Conservation (phyloP, 2,797 vertebrate species). For the Alosa sapidissima region DNA sequence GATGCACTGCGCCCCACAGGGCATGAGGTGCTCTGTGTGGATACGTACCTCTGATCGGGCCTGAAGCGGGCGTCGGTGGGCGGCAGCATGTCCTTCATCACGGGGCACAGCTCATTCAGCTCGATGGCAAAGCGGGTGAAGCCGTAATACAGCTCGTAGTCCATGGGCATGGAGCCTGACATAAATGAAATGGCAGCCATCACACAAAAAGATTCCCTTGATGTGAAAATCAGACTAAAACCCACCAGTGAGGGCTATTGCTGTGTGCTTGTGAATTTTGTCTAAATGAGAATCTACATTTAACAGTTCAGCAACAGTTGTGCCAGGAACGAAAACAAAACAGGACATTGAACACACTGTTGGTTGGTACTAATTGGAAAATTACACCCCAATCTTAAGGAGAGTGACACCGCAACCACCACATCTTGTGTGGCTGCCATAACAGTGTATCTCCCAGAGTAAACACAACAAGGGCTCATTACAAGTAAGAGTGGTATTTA, state of each 20-base stretch:
- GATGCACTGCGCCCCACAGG: constrained; percentile 26
- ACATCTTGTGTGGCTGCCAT: neutral
- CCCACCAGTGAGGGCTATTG: neutral
- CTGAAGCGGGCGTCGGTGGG: constrained; percentile 92
- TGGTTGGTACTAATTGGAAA: neutral
- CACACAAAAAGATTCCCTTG: neutral
- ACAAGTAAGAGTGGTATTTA: neutral
- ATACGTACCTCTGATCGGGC: constrained; percentile 90
- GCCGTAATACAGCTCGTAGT: constrained; percentile 96
- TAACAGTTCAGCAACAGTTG: neutral
- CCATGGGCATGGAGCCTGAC: constrained; percentile 94
- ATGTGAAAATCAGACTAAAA: neutral
- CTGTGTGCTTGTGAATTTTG: neutral
- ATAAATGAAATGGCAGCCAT: neutral
- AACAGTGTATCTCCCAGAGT: neutral
- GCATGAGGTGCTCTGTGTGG: neutral
- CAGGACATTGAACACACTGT: neutral
- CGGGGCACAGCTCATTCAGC: constrained; percentile 94
- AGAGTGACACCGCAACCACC: neutral
- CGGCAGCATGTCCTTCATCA: constrained; percentile 91
- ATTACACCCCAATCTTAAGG: neutral
- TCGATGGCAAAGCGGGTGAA: constrained; percentile 98
- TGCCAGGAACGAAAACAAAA: neutral
- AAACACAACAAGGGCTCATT: neutral
- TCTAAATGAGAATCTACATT: neutral